Base-by-base conservation (phyloP, 2,797 vertebrate species). In the Scleropages formosus region DNA sequence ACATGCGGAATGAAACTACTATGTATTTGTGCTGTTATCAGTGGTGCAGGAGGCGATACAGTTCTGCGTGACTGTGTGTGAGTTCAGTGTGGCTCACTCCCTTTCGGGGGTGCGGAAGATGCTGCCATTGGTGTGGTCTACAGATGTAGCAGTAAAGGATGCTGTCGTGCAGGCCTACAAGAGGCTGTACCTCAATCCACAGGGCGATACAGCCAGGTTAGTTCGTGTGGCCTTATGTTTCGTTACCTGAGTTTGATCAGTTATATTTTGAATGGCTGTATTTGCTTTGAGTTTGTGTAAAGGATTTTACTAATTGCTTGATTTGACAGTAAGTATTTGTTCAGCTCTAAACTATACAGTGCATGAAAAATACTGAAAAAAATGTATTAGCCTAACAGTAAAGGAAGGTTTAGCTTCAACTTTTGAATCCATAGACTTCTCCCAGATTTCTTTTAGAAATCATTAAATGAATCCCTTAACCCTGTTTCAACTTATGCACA, bases 11-110 rank as follows among this genome's bases (percentile, higher is more conserved):
- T 62, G 20, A 20, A 4, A 24, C 20, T 20, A n/a, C 18, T 15
- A 22, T 53, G 10, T 58, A 22, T 49, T 4, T 26, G 4, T 58
- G 24, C 31, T 71, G 27, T n/a, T 78, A 60, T 77, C 84, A 99
- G 98, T 99, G 85, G 96, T 98, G n/a, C 97, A 96, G 87, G 96
- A 99, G 87, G 94, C 95, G 0, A 95, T 98, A 78, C 95, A 98
- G 84, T 99, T 99, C 87, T 98, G 97, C 75, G 96, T 98, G 84
- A 94, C 92, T 0, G 96, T 95, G 0, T 95, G 94, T 0, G 91
- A 98, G 84, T 99, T 98, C 83, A 91, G 93, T 3, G 91, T 98
- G 7, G 93, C 96, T 31, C 91, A 97, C 84, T 95, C 96, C 0
- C 78, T 98, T 51, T 87, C 87, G 1, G 96, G 97, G 3, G 92